Base-by-base conservation (phyloP, 2,113 vertebrate species). In the Lanius ludovicianus region DNA sequence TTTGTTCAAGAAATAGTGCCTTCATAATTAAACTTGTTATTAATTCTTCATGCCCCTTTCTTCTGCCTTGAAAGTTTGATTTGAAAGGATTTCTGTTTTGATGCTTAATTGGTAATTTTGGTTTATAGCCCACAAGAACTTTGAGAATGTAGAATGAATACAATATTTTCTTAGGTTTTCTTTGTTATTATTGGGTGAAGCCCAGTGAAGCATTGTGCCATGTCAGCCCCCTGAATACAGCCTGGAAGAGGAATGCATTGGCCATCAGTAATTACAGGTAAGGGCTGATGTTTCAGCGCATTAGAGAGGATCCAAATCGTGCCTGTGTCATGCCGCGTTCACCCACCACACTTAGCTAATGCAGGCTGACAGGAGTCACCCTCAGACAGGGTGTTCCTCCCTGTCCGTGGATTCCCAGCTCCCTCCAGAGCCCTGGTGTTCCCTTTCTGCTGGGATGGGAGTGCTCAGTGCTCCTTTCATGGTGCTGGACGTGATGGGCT, bases 401-500 rank as follows among this genome's bases (percentile, higher is more conserved):
- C 10, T 69, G 52, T 70, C 78, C 64, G 82, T 30, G 60, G 35
- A 81, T 94, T 91, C 78, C 84, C 60, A 93, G 46, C 63, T 78
- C 56, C 24, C 44, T 25, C 33, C 2, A 2, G 16, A 89, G 31
- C 24, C 30, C 55, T 0, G 0, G 7, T 67, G 35, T 9, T 59
- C 46, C 27, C 16, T 14, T 79, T 60, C 35, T 42, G 7, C 41
- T 57, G 35, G 15, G 9, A 6, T 87, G 49, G 41, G 56, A 87
- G 37, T 3, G 4, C 31, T 47, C 50, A 47, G 39, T 1, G 4
- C 17, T 70, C n/a, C 50, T 80, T 77, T 67, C 0, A 0, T 1
- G 0, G 39, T 27, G 24, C 33, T 70, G 79, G 59, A 63, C 7
- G 0, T 88, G 96, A 97, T 95, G 70, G 86, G 84, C 90, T 90